Evolutionary conservation across 2,888 invertebrate species (phyloP).

Genomic region (Phyllotreta cruciferae): DNA sequence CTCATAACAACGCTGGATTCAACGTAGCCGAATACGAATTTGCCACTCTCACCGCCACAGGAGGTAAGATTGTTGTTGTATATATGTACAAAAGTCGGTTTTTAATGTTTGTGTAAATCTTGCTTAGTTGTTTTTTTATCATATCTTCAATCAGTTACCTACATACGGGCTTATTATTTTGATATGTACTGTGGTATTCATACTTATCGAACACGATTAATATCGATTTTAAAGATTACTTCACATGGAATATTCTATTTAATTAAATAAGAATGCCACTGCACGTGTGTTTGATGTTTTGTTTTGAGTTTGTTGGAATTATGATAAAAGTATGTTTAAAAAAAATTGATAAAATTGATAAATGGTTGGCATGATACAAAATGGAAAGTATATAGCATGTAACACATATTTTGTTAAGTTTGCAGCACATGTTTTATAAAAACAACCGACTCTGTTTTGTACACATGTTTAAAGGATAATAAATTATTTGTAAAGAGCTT

Average conservation of each 20-base stretch:
- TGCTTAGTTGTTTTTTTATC: conserved; percentile 30
- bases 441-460: conserved; percentile 42
- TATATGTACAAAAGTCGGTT: conserved; percentile 38
- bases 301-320: not conserved
- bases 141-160: conserved; percentile 3
- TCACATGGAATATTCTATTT: too few species aligned
- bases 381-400: conserved; percentile 28
- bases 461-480: conserved; percentile 31
- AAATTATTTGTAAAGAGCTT: conserved; percentile 17
- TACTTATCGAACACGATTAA: too few species aligned
- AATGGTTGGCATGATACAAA: conserved; percentile 12
- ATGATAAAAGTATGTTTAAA: too few species aligned
- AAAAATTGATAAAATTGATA: not conserved
- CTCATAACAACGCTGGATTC: conserved; percentile 95
- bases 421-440: conserved; percentile 49
- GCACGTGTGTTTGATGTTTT: conserved; percentile 1
- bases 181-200: too few species aligned
- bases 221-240: too few species aligned
- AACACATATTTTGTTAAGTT: conserved; percentile 31
- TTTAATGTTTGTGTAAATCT: conserved; percentile 12
- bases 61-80: conserved; percentile 71
- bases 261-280: too few species aligned
- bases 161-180: too few species aligned
- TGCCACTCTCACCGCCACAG: conserved; percentile 91
- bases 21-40: conserved; percentile 95